Evolutionary conservation across 2,888 invertebrate genomes (phyloP).

Genomic region (Lasius platythorax): DNA sequence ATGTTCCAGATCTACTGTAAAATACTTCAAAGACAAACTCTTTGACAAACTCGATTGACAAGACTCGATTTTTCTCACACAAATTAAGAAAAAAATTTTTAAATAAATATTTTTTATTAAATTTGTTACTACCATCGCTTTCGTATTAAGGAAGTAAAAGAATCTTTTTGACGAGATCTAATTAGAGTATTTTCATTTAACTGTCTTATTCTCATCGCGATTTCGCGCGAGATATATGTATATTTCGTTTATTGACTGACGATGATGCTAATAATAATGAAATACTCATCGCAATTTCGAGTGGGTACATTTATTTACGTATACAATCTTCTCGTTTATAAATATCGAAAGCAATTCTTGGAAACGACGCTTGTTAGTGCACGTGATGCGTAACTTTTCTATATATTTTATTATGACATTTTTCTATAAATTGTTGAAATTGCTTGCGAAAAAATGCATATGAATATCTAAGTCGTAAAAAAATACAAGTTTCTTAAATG

Average conservation of each 20-base stretch:
- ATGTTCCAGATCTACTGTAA: slow-evolving; percentile 63
- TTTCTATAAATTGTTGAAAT: neutral
- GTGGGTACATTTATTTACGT: neutral
- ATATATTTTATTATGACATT: neutral
- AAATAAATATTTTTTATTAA: neutral
- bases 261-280: neutral
- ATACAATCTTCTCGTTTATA: neutral
- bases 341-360: neutral
- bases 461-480: slow-evolving; percentile 61
- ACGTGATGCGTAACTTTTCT: neutral
- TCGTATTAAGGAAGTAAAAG: neutral
- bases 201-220: neutral
- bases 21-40: slow-evolving; percentile 42
- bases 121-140: neutral
- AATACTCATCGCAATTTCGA: neutral
- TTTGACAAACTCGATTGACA: slow-evolving; percentile 2
- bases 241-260: slow-evolving; percentile 10
- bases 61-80: neutral
- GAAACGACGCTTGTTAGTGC: neutral
- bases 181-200: slow-evolving; percentile 3
- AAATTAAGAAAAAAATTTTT: neutral
- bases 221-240: neutral
- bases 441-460: neutral
- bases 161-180: neutral
- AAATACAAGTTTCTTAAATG: slow-evolving; percentile 68